Base-by-base conservation (phyloP, 2,797 vertebrate genomes). In the Hafferia zeledoni region DNA sequence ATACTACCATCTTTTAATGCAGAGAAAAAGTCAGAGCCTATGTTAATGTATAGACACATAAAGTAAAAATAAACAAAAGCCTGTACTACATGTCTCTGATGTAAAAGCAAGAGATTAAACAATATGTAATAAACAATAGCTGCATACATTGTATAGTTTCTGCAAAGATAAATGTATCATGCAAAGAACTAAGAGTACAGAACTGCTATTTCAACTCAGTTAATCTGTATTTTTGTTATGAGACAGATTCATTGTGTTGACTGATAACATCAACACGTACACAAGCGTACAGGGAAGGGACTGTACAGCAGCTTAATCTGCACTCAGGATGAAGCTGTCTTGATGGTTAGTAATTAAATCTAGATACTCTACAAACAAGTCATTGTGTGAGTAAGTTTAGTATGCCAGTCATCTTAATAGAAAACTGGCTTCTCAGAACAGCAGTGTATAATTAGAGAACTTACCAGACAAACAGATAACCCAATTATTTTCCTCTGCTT, bases 301-400 rank as follows among this genome's bases (percentile, higher is more conserved):
- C n/a, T 44, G 30, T 17, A 71, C 3, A 71, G 65, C 28, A 89
- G 43, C 50, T 90, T 86, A 72, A 91, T 72, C 47, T 92, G 53
- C 44, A 59, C 57, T 77, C 39, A 33, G 61, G 35, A 39, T 87
- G 55, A 92, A 33, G 25, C 33, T 59, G 14, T 41, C 76, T 79
- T 49, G 53, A 46, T 76, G 43, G 44, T 79, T 85, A 84, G 43
- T 88, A 83, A 92, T 86, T 78, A 91, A 95, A 89, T 63, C 50
- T 63, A 35, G 31, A 52, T n/a, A 25, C 41, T 81, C 50, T 75
- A 78, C 50, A 85, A 91, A 87, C 28, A 89, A 94, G 46, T 31
- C 13, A 47, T 25, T 0, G 0, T 52, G 35, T 75, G 65, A 89
- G 39, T 11, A 59, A 78, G 8, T 68, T 94, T 28, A 65, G 30